These are phyloP conservation scores for Andrena bicolor DNA, from an alignment of 2,888 invertebrate genomes.

Conservation along the genomic window DNA sequence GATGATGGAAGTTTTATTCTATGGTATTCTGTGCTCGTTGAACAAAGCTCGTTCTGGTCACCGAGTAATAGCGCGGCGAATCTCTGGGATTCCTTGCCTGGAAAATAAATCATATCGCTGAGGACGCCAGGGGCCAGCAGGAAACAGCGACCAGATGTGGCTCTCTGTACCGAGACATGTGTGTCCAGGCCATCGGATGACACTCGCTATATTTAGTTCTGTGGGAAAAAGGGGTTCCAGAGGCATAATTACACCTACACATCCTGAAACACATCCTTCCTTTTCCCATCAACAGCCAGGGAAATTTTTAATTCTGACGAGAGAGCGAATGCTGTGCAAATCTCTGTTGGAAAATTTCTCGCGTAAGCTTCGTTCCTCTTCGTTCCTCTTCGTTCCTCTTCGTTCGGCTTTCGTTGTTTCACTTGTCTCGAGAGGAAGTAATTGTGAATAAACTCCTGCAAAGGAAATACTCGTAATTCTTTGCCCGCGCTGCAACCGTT, in stretches of 20 bases:
- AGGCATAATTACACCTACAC: constrained; percentile 74
- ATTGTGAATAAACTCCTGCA: background rate
- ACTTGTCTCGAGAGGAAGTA: background rate
- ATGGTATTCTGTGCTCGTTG: background rate
- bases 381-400: no score
- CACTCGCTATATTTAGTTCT: constrained; percentile 83
- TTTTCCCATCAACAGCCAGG: background rate
- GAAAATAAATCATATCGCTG: constrained; percentile 78
- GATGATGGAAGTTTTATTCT: background rate
- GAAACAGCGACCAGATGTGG: constrained; percentile 73
- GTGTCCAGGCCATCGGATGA: constrained; percentile 78
- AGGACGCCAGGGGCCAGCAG: constrained; percentile 64
- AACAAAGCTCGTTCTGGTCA: background rate
- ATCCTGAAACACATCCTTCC: constrained; percentile 18
- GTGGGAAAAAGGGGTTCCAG: constrained; percentile 82
- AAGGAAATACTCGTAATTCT: constrained; percentile 22
- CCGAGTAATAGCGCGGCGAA: constrained; percentile 29
- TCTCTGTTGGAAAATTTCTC: no score
- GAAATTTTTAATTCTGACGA: no score
- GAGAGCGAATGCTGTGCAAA: no score
- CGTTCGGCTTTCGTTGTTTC: background rate
- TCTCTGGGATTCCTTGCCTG: constrained; percentile 63
- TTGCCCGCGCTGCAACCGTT: background rate
- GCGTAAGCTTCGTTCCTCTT: background rate
- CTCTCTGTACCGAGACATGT: constrained; percentile 74